Evolutionary conservation across 1,140 invertebrate genomes (phyloP).

Genomic region (Magallana ariakensis): DNA sequence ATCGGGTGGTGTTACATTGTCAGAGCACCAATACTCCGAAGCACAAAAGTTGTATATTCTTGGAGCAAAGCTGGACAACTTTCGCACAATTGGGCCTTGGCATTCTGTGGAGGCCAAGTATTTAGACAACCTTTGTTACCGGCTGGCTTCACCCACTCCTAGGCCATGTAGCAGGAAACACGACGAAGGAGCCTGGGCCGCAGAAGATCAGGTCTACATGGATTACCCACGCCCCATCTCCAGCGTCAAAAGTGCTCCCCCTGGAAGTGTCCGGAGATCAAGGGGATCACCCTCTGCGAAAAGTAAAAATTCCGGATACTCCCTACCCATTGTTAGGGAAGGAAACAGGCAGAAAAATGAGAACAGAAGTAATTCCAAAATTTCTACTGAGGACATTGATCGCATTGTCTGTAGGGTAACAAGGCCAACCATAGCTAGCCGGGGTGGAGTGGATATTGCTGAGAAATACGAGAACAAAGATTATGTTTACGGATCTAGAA

Average conservation of each 20-base stretch:
- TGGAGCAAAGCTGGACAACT: constrained; percentile 53
- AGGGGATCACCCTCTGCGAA: constrained; percentile 12
- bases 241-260: constrained; percentile 22
- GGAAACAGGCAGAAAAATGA: neutral
- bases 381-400: constrained; percentile 59
- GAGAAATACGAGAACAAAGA: constrained; percentile 65
- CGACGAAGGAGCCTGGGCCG: constrained; percentile 45
- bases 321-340: constrained; percentile 28
- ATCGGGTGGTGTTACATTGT: neutral
- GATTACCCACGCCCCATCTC: constrained; percentile 36
- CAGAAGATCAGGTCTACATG: constrained; percentile 43
- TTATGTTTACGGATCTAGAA: constrained; percentile 65
- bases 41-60: constrained; percentile 55
- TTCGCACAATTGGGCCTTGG: constrained; percentile 56
- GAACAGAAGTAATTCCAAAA: constrained; percentile 31
- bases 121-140: constrained; percentile 34
- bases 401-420: constrained; percentile 64
- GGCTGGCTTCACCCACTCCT: constrained; percentile 39
- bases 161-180: constrained; percentile 54
- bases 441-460: constrained; percentile 65
- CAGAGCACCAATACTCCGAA: constrained; percentile 44
- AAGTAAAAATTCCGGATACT: constrained; percentile 36
- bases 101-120: constrained; percentile 54
- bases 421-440: constrained; percentile 66
- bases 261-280: neutral